Conservation (phyloP, 2,113 vertebrate genomes). For the Podarcis cretensis region DNA sequence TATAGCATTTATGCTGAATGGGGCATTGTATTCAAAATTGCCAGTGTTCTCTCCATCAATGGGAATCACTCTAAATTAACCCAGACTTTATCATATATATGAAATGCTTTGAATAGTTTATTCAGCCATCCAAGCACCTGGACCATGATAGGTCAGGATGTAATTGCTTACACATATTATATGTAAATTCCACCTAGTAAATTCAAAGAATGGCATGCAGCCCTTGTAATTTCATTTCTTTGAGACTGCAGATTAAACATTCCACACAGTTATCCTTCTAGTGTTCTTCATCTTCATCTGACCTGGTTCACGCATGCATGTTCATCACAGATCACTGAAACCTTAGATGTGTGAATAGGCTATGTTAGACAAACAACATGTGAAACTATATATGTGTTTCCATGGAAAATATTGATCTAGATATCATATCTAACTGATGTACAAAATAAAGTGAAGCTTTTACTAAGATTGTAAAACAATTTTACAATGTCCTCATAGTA, state of each 20-base stretch:
- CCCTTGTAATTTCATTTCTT: background rate
- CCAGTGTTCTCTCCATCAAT: background rate
- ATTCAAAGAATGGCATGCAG: background rate
- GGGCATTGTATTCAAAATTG: background rate
- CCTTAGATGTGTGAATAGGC: background rate
- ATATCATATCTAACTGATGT: background rate
- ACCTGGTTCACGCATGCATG: background rate
- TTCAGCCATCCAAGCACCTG: constrained; percentile 26
- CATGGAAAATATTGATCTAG: background rate
- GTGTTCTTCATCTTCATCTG: background rate
- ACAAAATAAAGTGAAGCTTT: background rate
- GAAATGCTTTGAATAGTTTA: constrained; percentile 58
- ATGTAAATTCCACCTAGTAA: background rate
- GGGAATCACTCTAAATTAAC: no score
- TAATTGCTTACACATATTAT: background rate
- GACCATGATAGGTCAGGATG: background rate
- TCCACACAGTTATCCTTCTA: background rate
- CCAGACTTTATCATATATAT: background rate
- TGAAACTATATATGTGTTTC: background rate
- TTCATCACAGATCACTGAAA: background rate
- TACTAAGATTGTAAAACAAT: background rate
- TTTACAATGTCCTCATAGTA: background rate
- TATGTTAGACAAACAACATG: background rate
- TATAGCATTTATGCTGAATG: background rate
- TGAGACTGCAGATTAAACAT: background rate